Percentiles rank a stretch among this genome's conserved stretches.
phyloP scores from a whole-genome alignment of 2,888 invertebrate genomes.

The Eupsilia transversa region DNA sequence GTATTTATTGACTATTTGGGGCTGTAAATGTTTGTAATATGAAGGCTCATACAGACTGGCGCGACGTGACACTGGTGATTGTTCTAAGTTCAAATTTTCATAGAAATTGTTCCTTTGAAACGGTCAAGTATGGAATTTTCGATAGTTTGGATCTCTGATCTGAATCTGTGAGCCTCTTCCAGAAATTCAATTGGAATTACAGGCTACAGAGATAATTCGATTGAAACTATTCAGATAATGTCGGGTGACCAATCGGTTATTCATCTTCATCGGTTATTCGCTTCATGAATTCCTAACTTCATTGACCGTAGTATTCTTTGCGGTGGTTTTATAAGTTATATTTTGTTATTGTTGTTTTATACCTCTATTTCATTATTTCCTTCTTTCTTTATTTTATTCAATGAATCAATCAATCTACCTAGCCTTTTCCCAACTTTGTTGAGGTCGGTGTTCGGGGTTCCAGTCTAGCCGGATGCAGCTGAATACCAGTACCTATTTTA shows the following conservation, averaged over 20 bases:
- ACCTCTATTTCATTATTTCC: background rate
- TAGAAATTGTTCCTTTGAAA: too few relatives aligned
- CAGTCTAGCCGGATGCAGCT: too few relatives aligned
- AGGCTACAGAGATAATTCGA: background rate
- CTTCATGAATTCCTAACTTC: background rate
- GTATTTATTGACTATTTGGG: slow-evolving; percentile 42
- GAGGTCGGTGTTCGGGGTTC: too few relatives aligned
- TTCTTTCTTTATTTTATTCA: too few relatives aligned
- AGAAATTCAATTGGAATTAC: background rate
- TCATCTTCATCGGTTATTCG: too few relatives aligned
- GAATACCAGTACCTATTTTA: too few relatives aligned
- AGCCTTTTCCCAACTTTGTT: too few relatives aligned
- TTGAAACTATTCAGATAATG: background rate
- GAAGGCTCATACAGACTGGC: too few relatives aligned
- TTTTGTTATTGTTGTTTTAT: too few relatives aligned
- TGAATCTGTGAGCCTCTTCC: background rate
- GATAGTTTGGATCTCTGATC: background rate
- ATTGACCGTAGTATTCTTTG: background rate
- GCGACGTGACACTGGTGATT: too few relatives aligned
- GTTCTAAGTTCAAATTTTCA: too few relatives aligned
- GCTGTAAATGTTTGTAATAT: slow-evolving; percentile 1
- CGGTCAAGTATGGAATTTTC: background rate
- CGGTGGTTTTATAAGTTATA: background rate
- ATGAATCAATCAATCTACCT: too few relatives aligned
- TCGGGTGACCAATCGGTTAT: background rate